Evolutionary conservation across 2,888 invertebrate genomes (phyloP).

Genomic region (Gastracanthus pulcherrimus): DNA sequence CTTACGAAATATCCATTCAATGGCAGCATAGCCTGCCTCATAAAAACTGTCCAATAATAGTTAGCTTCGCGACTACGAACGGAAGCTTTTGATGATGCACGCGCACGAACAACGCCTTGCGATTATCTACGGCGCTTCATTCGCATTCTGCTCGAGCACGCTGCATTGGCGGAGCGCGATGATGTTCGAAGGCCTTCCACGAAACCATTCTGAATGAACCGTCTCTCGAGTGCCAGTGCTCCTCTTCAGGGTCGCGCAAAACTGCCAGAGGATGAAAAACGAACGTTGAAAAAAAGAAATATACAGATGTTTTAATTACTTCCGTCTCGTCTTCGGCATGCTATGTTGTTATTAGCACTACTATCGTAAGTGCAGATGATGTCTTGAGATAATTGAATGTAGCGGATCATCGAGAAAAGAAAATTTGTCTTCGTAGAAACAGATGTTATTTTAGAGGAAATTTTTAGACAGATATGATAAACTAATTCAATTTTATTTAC

Average conservation of each 20-base stretch:
- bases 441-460: neutral
- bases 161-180: conserved; percentile 33
- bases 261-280: neutral
- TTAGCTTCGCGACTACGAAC: neutral
- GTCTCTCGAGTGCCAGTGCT: neutral
- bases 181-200: conserved; percentile 62
- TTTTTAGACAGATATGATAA: too few relatives aligned
- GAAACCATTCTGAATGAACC: conserved; percentile 61
- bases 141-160: conserved; percentile 59
- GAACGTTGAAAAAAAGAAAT: neutral
- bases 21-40: too few relatives aligned
- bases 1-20: neutral
- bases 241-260: conserved; percentile 19
- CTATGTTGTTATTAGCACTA: neutral
- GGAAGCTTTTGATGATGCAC: conserved; percentile 29
- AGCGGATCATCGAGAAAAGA: neutral
- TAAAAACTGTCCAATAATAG: conserved; percentile 11
- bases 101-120: conserved; percentile 1
- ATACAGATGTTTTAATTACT: conserved; percentile 25
- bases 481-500: too few relatives aligned
- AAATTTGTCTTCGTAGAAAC: neutral
- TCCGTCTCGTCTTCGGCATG: conserved; percentile 16
- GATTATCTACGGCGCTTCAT: conserved; percentile 46
- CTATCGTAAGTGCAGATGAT: neutral
- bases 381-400: neutral